Conservation (phyloP, 2,888 invertebrate genomes). For the Linyphia triangularis region DNA sequence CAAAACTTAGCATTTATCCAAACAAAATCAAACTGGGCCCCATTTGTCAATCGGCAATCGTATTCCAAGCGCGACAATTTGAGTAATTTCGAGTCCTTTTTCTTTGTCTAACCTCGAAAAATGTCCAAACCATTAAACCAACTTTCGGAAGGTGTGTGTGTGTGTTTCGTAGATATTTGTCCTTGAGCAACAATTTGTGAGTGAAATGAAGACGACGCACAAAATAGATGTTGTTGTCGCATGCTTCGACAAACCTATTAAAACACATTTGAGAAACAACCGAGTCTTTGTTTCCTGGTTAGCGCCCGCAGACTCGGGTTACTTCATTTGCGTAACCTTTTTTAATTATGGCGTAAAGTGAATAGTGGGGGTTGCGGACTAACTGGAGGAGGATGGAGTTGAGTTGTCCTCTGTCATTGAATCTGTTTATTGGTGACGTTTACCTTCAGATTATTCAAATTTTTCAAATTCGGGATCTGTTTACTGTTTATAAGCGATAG, state of each 20-base stretch:
- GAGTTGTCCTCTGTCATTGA: background rate
- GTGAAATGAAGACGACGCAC: background rate
- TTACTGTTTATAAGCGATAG: no score
- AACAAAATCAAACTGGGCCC: no score
- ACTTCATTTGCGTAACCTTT: background rate
- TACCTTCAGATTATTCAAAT: no score
- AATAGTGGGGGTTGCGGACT: background rate
- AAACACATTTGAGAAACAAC: background rate
- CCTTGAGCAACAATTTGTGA: background rate
- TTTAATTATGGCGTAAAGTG: background rate
- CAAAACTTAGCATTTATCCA: no score
- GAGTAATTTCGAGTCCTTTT: no score
- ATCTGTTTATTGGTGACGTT: no score
- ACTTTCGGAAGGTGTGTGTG: no score
- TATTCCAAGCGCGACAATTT: background rate
- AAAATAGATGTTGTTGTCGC: no score
- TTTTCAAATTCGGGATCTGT: no score
- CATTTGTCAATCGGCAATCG: background rate
- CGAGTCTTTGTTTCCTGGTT: background rate
- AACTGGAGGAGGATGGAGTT: no score
- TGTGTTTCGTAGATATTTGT: background rate
- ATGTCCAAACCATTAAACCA: background rate
- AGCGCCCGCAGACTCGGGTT: background rate
- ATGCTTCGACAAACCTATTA: background rate
- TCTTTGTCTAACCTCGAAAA: background rate